Evolutionary conservation across 2,888 invertebrate species (phyloP), one percentile per base, ranked within the genome.

Genomic region (Theodoxus fluviatilis): DNA sequence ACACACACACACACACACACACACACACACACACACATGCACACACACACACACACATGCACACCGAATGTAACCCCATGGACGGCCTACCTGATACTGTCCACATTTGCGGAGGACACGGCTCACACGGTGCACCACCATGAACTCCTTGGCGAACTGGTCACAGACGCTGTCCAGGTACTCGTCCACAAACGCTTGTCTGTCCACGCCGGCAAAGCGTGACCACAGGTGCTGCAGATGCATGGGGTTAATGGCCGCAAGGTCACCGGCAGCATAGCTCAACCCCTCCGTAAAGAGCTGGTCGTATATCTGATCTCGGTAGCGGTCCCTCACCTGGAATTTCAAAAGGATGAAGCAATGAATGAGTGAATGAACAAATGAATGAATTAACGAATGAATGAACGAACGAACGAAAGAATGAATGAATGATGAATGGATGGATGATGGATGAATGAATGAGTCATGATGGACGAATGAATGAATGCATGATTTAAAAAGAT

Each of bases 21-120:
- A n/a, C n/a, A n/a, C n/a, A n/a, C n/a, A n/a, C n/a, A n/a, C n/a
- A n/a, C n/a, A n/a, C n/a, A n/a, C n/a, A n/a, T n/a, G n/a, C n/a
- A n/a, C n/a, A n/a, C n/a, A n/a, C n/a, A n/a, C n/a, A n/a, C n/a
- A n/a, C n/a, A n/a, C n/a, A n/a, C n/a, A n/a, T n/a, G n/a, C n/a
- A n/a, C n/a, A n/a, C n/a, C n/a, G n/a, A n/a, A n/a, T n/a, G n/a
- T n/a, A n/a, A n/a, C n/a, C n/a, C n/a, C n/a, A n/a, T n/a, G n/a
- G n/a, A n/a, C n/a, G n/a, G n/a, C n/a, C n/a, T n/a, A n/a, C n/a
- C n/a, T 83, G 83, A 70, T 83, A 83, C 66, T 83, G 83, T 0
- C 82, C 83, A 73, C 83, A 83, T 72, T 83, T 83, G 33, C 80
- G 71, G 7, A 83, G 71, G 0, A 83, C 82, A 7, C 81, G 73